Base-by-base conservation (phyloP, 2,888 invertebrate species). In the Coleophora deauratella region DNA sequence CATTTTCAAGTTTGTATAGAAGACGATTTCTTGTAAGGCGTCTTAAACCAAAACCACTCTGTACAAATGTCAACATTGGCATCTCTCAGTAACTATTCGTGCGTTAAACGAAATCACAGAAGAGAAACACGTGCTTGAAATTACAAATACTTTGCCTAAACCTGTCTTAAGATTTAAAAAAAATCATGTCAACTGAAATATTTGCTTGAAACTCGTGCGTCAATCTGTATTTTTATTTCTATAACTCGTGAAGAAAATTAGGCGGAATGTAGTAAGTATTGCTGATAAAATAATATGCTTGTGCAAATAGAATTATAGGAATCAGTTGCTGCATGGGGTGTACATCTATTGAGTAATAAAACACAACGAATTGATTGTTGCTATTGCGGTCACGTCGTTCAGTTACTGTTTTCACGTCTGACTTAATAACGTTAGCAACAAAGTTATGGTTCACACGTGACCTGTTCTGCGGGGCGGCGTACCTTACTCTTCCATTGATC, bases 331-430 rank as follows among this genome's bases (percentile, higher is more conserved):
- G 46, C 38, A 28, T 54, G 58, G 57, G 53, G 48, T 55, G 51
- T 56, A 56, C 47, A 51, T 56, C 44, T 44, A 50, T 62, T 59
- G 66, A 50, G 67, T 68, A 75, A 79, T 80, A 78, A 81, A 80
- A 74, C 66, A 72, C 66, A 61, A 70, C 65, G 60, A 77, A 84
- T 82, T 84, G 82, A 84, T 81, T 80, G 72, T 84, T 84, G 69
- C 66, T 69, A 84, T 78, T 80, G 77, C 72, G 78, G 76, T 81
- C 84, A 84, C 84, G 84, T 82, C 66, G 72, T 71, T 69, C 77
- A 74, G 80, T 84, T 79, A 80, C 80, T 81, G 77, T 84, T 82
- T 84, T 81, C 80, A 78, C 77, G 78, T 76, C 79, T 79, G 72
- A 80, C 71, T 79, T 82, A 81, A 82, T 81, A 77, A 79, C 74